Base-by-base conservation (phyloP, 92 coral and sea anemone genomes). In the Parazoanthus swiftii region DNA sequence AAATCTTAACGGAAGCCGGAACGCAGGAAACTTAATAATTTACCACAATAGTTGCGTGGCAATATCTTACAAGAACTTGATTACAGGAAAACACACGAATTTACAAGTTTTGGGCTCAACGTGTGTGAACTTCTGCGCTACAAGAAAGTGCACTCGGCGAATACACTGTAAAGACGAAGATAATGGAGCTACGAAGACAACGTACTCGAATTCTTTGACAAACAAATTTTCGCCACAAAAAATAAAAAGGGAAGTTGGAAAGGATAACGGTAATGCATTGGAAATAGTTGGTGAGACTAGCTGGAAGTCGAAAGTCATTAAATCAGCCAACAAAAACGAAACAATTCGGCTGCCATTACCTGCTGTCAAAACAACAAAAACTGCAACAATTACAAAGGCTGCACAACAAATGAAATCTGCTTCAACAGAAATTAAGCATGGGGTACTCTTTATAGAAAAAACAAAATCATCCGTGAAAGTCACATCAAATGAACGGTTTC, bases 1-100 rank as follows among this genome's bases (percentile, higher is more conserved):
- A 46, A 71, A 71, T 84, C 15, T 84, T 16, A 70, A n/a, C 42
- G 79, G 87, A 23, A 74, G 63, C 50, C 79, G 68, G 14, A 70
- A 48, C n/a, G 71, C 43, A 48, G 29, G 78, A 44, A 71, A 84
- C 46, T 50, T 84, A 18, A 70, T 84, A 71, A 33, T 84, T 29
- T 84, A 70, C 68, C 87, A 84, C 65, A 84, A 84, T 71, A 84
- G 56, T 48, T 84, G 87, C 43, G 44, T 35, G 75, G 51, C 87
- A 25, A 39, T 84, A 29, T 70, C 78, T 23, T 71, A 84, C 48
- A 44, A 70, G 5, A 84, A 48, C 67, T 16, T 84, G 44, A 26
- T 84, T 44, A 68, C 79, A 13, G 79, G 18, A 26, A 33, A 50
- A 84, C 87, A 70, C 15, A 48, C 25, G 7, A 46, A 71, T 84